Conservation (phyloP, 2,797 vertebrate genomes). For the Coreius guichenoti region DNA sequence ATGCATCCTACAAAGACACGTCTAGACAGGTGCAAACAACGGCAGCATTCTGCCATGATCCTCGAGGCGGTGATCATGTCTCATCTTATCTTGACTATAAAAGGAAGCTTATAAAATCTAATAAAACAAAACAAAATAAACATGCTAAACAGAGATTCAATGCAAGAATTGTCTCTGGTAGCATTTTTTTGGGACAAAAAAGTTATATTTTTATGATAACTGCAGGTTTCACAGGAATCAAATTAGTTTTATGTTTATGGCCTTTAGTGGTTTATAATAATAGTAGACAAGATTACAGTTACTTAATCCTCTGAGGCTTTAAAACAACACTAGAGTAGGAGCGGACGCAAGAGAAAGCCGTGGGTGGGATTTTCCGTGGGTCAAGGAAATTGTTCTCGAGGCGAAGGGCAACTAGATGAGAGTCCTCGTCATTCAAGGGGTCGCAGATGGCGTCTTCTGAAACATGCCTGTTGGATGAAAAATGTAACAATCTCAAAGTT, state of each 20-base stretch:
- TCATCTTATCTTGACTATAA: slow-evolving; percentile 16
- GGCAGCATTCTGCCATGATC: neutral
- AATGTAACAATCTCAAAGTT: slow-evolving; percentile 56
- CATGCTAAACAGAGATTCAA: neutral
- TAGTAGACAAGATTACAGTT: neutral
- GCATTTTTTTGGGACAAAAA: neutral
- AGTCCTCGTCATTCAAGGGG: slow-evolving; percentile 78
- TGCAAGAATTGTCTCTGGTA: neutral
- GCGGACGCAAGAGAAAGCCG: slow-evolving; percentile 90
- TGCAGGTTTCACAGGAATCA: neutral
- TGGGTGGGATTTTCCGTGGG: slow-evolving; percentile 82
- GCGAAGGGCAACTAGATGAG: slow-evolving; percentile 86
- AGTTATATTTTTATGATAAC: neutral
- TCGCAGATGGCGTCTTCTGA: slow-evolving; percentile 87
- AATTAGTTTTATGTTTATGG: neutral
- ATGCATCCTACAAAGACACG: slow-evolving; percentile 13
- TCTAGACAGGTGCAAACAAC: neutral
- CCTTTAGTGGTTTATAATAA: slow-evolving; percentile 24
- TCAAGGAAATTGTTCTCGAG: slow-evolving; percentile 94
- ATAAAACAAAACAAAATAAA: neutral
- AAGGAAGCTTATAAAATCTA: neutral
- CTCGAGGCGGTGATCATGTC: neutral
- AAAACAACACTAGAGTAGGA: slow-evolving; percentile 89
- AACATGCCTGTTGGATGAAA: slow-evolving; percentile 79
- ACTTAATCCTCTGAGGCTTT: slow-evolving; percentile 88